Evolutionary conservation across 2,113 vertebrate genomes (phyloP), one percentile per base, ranked within the genome.

Genomic region (Boulengeromyrus knoepffleri): DNA sequence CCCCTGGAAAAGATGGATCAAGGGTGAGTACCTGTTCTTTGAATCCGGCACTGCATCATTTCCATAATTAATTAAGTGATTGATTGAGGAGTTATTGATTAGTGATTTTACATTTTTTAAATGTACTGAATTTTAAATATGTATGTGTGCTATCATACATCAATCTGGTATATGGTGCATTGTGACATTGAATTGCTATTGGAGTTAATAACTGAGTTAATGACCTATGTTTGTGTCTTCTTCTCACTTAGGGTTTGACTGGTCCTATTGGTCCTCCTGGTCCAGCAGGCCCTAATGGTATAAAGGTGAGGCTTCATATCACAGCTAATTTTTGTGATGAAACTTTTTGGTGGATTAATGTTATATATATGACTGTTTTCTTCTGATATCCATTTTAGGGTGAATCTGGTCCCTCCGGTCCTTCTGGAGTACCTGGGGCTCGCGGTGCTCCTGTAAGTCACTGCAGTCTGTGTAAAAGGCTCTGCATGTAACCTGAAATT

Each of bases 241-340:
- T 74, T 89, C 66, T 89, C 88, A 58, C 84, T 50, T 90, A 99
- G 98, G 98, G 98, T 95, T 95, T 99, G 94, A 97, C 97, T 1
- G 98, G 98, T 93, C 98, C 98, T 62, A 99, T 99, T 36, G 98
- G 98, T 24, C 97, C 98, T 90, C 97, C 97, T 2, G 98, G 98
- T 58, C 98, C 98, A 0, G 90, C 96, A 45, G 98, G 98, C 88
- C 97, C 98, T 92, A 99, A 99, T 0, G 98, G 98, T 0, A 97
- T 97, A 92, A 99, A 99, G 97, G 98, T 99, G 92, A 96, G 85
- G n/a, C 45, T 2, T 80, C 13, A 42, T 19, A 42, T 80, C 74
- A 17, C 74, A 19, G 1, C 3, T 80, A 17, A 49, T 49, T 50
- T 49, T 31, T 86, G 84, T 86, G 84, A 86, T 86, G 45, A 27